Base-by-base conservation (phyloP, 92 coral and sea anemone species). In the Paragorgia papillata region DNA sequence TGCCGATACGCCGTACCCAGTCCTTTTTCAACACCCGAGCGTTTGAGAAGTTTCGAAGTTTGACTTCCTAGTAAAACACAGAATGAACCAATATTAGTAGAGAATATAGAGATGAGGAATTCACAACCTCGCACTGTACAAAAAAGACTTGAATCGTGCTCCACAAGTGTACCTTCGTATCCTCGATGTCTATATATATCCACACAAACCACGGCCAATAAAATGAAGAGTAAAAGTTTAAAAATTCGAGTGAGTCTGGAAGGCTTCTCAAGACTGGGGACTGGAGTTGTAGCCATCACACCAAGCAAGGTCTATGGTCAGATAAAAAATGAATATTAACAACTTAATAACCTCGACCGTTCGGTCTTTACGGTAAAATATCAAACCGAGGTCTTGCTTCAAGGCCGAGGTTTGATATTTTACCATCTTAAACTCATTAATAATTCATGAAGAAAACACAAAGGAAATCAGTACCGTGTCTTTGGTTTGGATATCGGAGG, bases 151-250 rank as follows among this genome's bases (percentile, higher is more conserved):
- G 43, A 37, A 4, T 4, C 43, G 43, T 37, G 43, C 43, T 37
- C 53, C 12, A 7, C 53, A 7, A 46, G 2, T 46, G 15, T 46
- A 9, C 53, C 53, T 46, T 15, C 32, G 54, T 94, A 94, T 22
- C 97, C 92, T 61, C 82, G 80, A 86, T 91, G 92, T 46, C 87
- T 94, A 87, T 89, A 94, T 54, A 94, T 56, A 63, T 94, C 98
- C 56, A 80, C 56, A 39, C 90, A 70, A 15, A 94, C 63, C 9
- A 69, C 75, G 66, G 86, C 87, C 54, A 89, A 26, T 35, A 84
- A 43, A 51, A 94, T 51, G n/a, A 91, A 67, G 60, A 94, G 55
- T 55, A 89, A 8, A n/a, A 94, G 74, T 81, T 89, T 91, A 40
- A 94, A 62, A 43, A 94, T 53, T 66, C 76, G 78, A 34, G 20